phyloP scores from a whole-genome alignment of 2,888 invertebrate species.

The Polydrusus cervinus region DNA sequence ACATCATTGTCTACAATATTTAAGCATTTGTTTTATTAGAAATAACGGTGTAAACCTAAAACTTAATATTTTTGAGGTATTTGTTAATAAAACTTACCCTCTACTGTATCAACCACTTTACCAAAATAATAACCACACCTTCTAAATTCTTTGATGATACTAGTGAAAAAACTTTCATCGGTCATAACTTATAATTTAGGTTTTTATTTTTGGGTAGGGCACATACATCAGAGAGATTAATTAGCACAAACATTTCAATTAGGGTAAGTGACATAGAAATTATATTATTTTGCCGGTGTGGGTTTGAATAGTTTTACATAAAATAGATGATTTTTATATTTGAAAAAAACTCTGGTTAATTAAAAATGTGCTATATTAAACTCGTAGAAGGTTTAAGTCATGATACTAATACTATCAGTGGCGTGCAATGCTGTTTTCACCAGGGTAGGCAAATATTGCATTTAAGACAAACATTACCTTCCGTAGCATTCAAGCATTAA shows the following conservation, averaged over 20 bases:
- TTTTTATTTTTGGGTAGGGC: slow-evolving; percentile 13
- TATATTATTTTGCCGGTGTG: not conserved
- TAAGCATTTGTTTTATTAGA: no score
- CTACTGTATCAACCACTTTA: not conserved
- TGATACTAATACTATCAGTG: no score
- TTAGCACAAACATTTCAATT: slow-evolving; percentile 8
- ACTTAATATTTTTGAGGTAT: no score
- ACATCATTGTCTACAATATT: no score
- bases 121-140: not conserved
- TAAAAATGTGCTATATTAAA: not conserved
- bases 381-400: no score
- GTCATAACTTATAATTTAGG: not conserved
- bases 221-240: not conserved
- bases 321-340: slow-evolving; percentile 1
- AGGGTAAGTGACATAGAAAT: slow-evolving; percentile 2
- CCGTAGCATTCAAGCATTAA: no score
- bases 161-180: not conserved
- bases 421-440: no score
- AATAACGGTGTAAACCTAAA: no score
- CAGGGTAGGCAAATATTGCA: no score
- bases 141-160: not conserved
- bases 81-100: not conserved
- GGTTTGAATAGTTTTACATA: not conserved
- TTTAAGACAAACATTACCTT: no score
- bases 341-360: not conserved